Evolutionary conservation across 2,113 vertebrate species (phyloP).

Genomic region (Gymnobelideus leadbeateri): DNA sequence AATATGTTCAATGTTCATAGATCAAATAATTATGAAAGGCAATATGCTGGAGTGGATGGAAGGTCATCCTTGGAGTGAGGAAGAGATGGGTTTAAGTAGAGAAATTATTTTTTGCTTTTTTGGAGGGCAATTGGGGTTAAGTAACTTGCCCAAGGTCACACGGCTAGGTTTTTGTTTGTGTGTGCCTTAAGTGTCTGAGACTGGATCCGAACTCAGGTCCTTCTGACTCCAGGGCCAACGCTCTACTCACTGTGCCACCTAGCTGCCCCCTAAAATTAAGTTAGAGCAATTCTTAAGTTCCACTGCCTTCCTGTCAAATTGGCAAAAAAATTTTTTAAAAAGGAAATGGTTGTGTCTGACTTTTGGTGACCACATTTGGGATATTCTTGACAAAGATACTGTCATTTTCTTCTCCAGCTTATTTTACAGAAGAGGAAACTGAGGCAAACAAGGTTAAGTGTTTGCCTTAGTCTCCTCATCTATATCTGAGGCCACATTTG

Average conservation of each 20-base stretch:
- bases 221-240: too few relatives aligned
- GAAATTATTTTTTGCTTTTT: too few relatives aligned
- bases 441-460: neutral
- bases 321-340: neutral
- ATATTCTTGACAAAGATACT: neutral
- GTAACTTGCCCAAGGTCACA: too few relatives aligned
- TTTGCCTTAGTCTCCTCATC: neutral
- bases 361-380: neutral
- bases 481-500: neutral
- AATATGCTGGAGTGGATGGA: neutral
- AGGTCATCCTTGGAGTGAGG: neutral
- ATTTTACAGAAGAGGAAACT: neutral
- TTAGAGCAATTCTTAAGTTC: neutral
- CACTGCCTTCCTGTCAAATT: neutral
- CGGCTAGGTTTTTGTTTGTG: too few relatives aligned
- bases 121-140: too few relatives aligned
- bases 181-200: too few relatives aligned
- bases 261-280: too few relatives aligned
- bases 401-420: neutral
- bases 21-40: neutral
- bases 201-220: too few relatives aligned
- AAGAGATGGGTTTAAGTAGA: neutral
- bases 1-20: neutral
- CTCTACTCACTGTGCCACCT: too few relatives aligned
- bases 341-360: neutral